Conservation (phyloP, 1,140 invertebrate species). For the Psix sp. region DNA sequence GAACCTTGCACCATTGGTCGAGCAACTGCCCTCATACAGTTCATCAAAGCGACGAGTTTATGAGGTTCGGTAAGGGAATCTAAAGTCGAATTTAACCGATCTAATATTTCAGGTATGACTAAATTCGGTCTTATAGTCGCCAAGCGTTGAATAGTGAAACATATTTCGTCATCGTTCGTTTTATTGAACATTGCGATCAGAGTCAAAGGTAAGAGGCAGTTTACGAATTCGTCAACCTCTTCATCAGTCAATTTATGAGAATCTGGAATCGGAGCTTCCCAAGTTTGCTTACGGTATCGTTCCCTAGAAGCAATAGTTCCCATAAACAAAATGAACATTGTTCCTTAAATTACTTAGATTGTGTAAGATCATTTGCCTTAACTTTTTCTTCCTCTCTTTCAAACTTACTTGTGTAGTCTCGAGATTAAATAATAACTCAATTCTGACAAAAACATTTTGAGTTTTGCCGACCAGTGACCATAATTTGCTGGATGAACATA, state of each 20-base stretch:
- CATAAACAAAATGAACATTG: too few species aligned
- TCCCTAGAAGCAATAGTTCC: constrained; percentile 77
- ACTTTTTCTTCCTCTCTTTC: too few species aligned
- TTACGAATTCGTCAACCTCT: constrained; percentile 91
- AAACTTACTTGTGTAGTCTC: constrained; percentile 78
- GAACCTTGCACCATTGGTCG: constrained; percentile 83
- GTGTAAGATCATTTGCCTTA: too few species aligned
- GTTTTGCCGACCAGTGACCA: constrained; percentile 85
- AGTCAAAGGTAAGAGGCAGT: constrained; percentile 82
- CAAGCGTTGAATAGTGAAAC: constrained; percentile 84
- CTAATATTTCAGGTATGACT: constrained; percentile 89
- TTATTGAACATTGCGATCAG: constrained; percentile 88
- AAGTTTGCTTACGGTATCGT: constrained; percentile 80
- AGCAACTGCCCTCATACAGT: constrained; percentile 84
- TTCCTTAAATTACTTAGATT: too few species aligned
- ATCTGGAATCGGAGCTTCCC: constrained; percentile 84
- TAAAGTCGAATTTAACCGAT: constrained; percentile 86
- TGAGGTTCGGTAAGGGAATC: constrained; percentile 84
- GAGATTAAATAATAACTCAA: constrained; percentile 79
- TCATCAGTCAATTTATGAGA: constrained; percentile 85
- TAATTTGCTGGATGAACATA: constrained; percentile 93
- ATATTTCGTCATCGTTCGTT: constrained; percentile 80
- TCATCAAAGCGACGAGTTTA: constrained; percentile 79
- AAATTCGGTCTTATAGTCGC: constrained; percentile 88
- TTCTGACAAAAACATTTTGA: constrained; percentile 81